Percentiles rank a stretch among this genome's conserved stretches.
These are phyloP conservation scores for Apamea monoglypha DNA, from an alignment of 2,888 invertebrate species.

Conservation along the genomic window DNA sequence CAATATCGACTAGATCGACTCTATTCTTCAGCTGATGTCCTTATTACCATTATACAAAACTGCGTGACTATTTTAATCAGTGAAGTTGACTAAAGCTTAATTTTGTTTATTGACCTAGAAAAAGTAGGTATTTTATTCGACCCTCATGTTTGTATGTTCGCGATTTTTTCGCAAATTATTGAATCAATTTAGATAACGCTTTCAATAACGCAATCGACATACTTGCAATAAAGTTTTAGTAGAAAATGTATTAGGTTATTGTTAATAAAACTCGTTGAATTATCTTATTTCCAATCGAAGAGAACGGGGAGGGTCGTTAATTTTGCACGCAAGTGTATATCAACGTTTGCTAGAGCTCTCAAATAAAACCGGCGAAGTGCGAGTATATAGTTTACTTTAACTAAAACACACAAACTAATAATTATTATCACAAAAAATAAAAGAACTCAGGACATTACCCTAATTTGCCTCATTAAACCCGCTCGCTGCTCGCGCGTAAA, in stretches of 20 bases:
- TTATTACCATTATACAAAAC: too few relatives aligned
- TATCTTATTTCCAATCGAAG: too few relatives aligned
- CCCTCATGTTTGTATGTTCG: too few relatives aligned
- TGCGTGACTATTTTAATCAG: not conserved
- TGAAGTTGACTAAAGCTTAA: not conserved
- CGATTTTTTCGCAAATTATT: too few relatives aligned
- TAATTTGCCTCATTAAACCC: conserved; percentile 48
- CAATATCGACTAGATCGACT: not conserved
- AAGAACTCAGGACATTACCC: conserved; percentile 26
- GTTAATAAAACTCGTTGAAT: too few relatives aligned
- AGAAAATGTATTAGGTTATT: too few relatives aligned
- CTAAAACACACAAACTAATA: not conserved
- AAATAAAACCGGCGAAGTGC: not conserved
- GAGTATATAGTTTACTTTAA: not conserved
- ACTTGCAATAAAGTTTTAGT: too few relatives aligned
- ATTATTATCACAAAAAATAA: not conserved
- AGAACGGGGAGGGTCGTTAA: not conserved
- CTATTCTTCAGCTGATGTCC: too few relatives aligned
- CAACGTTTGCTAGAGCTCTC: not conserved
- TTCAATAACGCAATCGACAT: too few relatives aligned
- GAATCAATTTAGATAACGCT: too few relatives aligned
- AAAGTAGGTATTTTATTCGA: too few relatives aligned
- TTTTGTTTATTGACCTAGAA: not conserved
- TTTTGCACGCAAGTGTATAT: not conserved
- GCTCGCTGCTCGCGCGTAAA: conserved; percentile 33